Conservation (phyloP, 23 tunicate species). For the Styela plicata region DNA sequence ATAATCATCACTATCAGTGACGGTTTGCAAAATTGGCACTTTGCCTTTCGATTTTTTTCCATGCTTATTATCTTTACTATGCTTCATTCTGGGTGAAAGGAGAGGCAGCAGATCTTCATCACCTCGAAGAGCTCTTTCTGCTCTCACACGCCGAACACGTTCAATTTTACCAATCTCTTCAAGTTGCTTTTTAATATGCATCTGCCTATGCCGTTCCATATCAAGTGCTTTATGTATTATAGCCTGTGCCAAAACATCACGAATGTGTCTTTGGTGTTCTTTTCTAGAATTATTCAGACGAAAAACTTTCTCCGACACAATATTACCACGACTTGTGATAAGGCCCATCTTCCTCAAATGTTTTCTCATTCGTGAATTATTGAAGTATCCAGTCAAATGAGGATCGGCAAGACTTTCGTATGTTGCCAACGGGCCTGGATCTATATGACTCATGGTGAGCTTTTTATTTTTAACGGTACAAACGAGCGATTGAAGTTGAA, state of each 20-base stretch:
- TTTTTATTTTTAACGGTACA: not conserved
- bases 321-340: conserved; percentile 76
- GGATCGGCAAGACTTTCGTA: conserved; percentile 88
- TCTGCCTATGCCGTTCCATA: conserved; percentile 91
- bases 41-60: conserved; percentile 26
- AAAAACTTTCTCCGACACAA: conserved; percentile 91
- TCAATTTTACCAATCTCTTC: conserved; percentile 91
- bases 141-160: conserved; percentile 77
- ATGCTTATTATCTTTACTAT: conserved; percentile 30
- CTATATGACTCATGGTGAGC: conserved; percentile 69
- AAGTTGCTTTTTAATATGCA: conserved; percentile 77
- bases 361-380: conserved; percentile 81
- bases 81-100: conserved; percentile 40
- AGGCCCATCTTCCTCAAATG: conserved; percentile 75
- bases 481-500: too few relatives aligned
- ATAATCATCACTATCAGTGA: conserved; percentile 11
- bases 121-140: conserved; percentile 82
- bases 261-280: conserved; percentile 91
- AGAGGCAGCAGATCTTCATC: conserved; percentile 88
- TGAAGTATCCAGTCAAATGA: conserved; percentile 81
- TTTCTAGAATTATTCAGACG: conserved; percentile 78
- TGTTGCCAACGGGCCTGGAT: conserved; percentile 77
- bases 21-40: conserved; percentile 8
- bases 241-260: conserved; percentile 92
- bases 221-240: conserved; percentile 93